These are phyloP conservation scores for Nasonia vitripennis DNA, from an alignment of 1,140 invertebrate genomes.

Conservation along the genomic window DNA sequence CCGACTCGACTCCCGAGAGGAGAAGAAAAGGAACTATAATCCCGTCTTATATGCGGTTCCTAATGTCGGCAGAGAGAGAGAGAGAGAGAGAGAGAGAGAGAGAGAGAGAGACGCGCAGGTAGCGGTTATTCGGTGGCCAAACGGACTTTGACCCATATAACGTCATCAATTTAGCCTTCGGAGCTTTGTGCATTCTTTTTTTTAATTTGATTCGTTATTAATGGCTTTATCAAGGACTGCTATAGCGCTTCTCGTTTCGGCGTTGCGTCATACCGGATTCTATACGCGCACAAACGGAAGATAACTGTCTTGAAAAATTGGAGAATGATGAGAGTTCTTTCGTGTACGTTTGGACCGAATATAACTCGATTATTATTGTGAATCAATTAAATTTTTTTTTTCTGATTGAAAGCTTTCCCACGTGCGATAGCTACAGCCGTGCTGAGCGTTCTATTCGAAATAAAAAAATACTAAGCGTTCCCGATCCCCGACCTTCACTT, in stretches of 20 bases:
- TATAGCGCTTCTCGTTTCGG: neutral
- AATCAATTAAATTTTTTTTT: neutral
- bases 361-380: neutral
- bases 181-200: neutral
- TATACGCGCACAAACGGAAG: neutral
- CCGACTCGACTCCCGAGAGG: neutral
- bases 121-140: neutral
- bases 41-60: neutral
- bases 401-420: neutral
- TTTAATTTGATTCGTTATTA: conserved; percentile 2
- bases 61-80: neutral
- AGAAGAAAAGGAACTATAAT: conserved; percentile 25
- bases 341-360: too few relatives aligned
- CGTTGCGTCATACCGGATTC: neutral
- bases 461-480: neutral
- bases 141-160: conserved; percentile 13
- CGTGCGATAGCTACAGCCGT: neutral
- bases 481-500: neutral
- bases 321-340: neutral
- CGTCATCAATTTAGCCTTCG: conserved; percentile 15
- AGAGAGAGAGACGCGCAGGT: neutral
- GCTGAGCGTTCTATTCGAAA: neutral
- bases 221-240: neutral
- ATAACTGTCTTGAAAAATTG: neutral
- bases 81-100: neutral